Evolutionary conservation across 2,113 vertebrate genomes (phyloP).

Genomic region (Rhinopithecus roxellana): DNA sequence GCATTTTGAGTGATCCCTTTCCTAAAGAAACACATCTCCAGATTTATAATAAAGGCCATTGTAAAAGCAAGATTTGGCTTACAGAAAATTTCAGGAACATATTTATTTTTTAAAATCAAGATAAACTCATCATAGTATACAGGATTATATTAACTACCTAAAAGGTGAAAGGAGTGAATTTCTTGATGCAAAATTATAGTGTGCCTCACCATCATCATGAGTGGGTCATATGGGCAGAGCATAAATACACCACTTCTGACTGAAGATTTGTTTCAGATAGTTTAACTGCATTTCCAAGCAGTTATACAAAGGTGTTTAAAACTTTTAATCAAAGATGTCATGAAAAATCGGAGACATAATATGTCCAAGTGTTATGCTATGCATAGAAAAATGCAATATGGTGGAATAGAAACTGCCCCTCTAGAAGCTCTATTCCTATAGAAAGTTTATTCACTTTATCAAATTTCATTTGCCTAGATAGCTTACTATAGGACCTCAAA

Average conservation of each 20-base stretch:
- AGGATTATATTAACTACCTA: constrained; percentile 33
- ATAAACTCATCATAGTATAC: background rate
- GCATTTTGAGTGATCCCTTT: constrained; percentile 31
- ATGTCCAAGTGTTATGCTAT: background rate
- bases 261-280: constrained; percentile 1
- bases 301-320: background rate
- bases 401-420: background rate
- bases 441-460: background rate
- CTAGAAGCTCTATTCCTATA: background rate
- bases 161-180: background rate
- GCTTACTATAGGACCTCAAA: background rate
- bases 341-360: constrained; percentile 23
- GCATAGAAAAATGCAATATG: background rate
- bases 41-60: background rate
- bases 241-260: background rate
- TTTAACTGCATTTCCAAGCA: constrained; percentile 12
- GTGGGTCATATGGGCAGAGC: background rate
- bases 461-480: constrained; percentile 2
- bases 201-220: background rate
- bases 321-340: background rate
- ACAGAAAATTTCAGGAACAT: background rate
- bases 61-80: constrained; percentile 37
- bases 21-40: background rate
- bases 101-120: constrained; percentile 26
- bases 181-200: constrained; percentile 16